Percentiles rank a stretch among this genome's conserved stretches.
These are phyloP conservation scores for Yponomeuta malinellus DNA, from an alignment of 2,888 invertebrate species.

Conservation along the genomic window DNA sequence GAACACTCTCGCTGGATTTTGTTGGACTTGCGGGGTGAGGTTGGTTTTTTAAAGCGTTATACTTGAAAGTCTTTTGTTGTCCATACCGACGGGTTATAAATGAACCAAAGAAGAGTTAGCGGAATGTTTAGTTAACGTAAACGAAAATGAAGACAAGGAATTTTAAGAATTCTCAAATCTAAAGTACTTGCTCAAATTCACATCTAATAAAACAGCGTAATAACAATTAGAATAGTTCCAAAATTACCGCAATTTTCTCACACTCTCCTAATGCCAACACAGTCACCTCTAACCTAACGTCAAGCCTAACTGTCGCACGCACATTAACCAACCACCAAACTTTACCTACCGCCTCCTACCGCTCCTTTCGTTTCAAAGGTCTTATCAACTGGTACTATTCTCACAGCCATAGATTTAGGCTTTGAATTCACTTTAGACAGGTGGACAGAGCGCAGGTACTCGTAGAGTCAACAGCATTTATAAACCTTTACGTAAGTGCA, in stretches of 20 bases:
- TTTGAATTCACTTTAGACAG: background rate
- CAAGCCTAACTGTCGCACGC: conserved; percentile 55
- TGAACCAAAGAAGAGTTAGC: background rate
- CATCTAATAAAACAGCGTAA: background rate
- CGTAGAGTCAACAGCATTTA: no score
- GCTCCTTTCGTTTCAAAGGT: conserved; percentile 24
- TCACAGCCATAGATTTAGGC: conserved; percentile 17
- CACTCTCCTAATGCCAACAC: conserved; percentile 4
- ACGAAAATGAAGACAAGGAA: no score
- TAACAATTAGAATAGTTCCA: background rate
- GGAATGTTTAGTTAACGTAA: no score
- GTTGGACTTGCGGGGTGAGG: background rate
- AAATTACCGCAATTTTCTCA: conserved; percentile 4
- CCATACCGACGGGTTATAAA: background rate
- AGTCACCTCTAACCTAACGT: conserved; percentile 56
- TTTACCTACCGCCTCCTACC: conserved; percentile 27
- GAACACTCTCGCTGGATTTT: conserved; percentile 12
- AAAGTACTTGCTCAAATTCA: no score
- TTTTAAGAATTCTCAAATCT: no score
- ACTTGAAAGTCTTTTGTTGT: background rate
- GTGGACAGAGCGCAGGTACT: no score
- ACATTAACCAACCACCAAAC: conserved; percentile 23
- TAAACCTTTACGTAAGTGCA: no score
- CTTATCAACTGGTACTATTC: conserved; percentile 31
- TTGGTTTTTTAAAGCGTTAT: background rate